Conservation (phyloP, 2,888 invertebrate species). For the Anarsia innoxiella region DNA sequence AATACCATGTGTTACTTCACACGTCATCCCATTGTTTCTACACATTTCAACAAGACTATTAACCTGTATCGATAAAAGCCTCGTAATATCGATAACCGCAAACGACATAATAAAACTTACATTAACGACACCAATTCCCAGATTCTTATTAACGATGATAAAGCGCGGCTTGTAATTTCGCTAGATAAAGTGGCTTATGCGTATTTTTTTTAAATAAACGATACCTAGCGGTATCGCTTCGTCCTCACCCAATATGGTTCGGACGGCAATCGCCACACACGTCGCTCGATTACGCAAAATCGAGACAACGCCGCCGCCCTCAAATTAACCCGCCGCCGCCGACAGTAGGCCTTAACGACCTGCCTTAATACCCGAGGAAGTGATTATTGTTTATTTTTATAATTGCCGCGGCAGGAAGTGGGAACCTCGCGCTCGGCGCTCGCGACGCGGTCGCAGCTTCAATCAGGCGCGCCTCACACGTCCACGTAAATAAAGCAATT, state of each 20-base stretch:
- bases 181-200: constrained; percentile 35
- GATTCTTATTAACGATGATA: constrained; percentile 13
- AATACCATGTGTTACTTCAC: constrained; percentile 13
- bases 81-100: constrained; percentile 22
- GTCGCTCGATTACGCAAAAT: constrained; percentile 55
- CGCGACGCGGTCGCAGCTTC: constrained; percentile 1
- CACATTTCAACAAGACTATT: constrained; percentile 29
- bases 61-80: constrained; percentile 26
- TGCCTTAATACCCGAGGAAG: constrained; percentile 58
- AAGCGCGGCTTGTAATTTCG: constrained; percentile 29
- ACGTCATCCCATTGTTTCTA: constrained; percentile 30
- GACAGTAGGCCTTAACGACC: constrained; percentile 43
- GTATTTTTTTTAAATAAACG: constrained; percentile 17
- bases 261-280: constrained; percentile 48
- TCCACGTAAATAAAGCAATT: constrained; percentile 57
- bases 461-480: constrained; percentile 33
- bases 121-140: constrained; percentile 18
- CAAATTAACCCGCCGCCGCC: constrained; percentile 50
- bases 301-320: constrained; percentile 46
- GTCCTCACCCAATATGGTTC: constrained; percentile 44
- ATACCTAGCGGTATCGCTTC: constrained; percentile 4
- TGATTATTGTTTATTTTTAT: constrained; percentile 70
- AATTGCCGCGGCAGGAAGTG: constrained; percentile 64
- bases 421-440: constrained; percentile 27
- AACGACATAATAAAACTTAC: constrained; percentile 22